These are phyloP conservation scores for Drosophila micromelanica DNA, from an alignment of 1,140 invertebrate species.

Conservation along the genomic window DNA sequence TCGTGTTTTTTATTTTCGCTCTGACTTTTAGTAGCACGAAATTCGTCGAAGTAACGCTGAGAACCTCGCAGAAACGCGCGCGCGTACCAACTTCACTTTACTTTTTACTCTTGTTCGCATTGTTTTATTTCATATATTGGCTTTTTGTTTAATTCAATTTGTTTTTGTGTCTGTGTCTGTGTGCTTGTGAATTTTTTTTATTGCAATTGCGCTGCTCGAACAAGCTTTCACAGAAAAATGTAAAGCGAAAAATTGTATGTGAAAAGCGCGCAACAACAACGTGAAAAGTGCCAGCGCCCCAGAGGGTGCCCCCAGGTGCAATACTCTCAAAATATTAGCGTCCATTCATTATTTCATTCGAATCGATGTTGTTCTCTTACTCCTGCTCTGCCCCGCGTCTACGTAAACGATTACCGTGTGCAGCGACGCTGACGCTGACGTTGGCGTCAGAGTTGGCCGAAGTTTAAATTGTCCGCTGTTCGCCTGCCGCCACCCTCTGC, in stretches of 20 bases:
- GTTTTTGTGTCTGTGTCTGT: slow-evolving; percentile 7
- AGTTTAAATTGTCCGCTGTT: slow-evolving; percentile 13
- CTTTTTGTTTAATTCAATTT: slow-evolving; percentile 22
- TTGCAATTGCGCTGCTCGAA: slow-evolving; percentile 1
- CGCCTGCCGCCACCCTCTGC: slow-evolving; percentile 13
- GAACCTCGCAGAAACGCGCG: slow-evolving; percentile 59
- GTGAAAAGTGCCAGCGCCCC: slow-evolving; percentile 23
- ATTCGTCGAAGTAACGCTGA: slow-evolving; percentile 65
- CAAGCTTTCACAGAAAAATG: slow-evolving; percentile 22
- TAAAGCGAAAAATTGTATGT: slow-evolving; percentile 7
- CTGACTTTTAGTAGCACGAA: slow-evolving; percentile 70
- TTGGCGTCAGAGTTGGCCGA: slow-evolving; percentile 19
- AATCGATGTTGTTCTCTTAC: slow-evolving; percentile 19
- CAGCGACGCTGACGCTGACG: slow-evolving; percentile 12
- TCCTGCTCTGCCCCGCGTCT: not conserved
- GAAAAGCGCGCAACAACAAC: slow-evolving; percentile 12
- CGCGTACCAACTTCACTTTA: slow-evolving; percentile 50
- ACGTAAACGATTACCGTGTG: slow-evolving; percentile 5
- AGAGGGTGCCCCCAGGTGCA: not conserved
- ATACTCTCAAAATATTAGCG: not conserved
- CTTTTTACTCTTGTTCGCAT: slow-evolving; percentile 25
- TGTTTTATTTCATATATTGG: slow-evolving; percentile 5
- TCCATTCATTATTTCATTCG: slow-evolving; percentile 23
- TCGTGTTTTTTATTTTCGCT: slow-evolving; percentile 60
- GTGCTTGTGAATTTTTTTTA: slow-evolving; percentile 10